A percentile compares a stretch with the other conserved stretches of the same genome.
These are phyloP conservation scores for Parnassius orleans DNA, from an alignment of 2,888 invertebrate species.

Conservation along the genomic window DNA sequence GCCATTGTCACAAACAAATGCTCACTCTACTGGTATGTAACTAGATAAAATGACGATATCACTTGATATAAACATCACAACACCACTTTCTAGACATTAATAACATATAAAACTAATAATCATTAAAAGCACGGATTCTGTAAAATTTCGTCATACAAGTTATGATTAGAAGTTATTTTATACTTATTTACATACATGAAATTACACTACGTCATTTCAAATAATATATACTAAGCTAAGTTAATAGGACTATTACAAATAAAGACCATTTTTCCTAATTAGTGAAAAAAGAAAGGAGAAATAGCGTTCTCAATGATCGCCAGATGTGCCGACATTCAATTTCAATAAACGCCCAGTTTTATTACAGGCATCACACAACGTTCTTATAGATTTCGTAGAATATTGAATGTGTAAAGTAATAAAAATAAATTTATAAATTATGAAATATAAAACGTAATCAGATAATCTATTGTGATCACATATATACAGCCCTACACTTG, in stretches of 20 bases:
- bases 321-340: conserved; percentile 60
- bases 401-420: conserved; percentile 36
- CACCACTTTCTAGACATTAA: conserved; percentile 31
- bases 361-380: conserved; percentile 30
- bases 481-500: conserved; percentile 59
- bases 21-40: conserved; percentile 52
- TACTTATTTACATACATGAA: no score
- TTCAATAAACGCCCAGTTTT: conserved; percentile 49
- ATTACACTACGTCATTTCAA: no score
- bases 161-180: neutral
- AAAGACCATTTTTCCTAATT: conserved; percentile 36
- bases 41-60: conserved; percentile 46
- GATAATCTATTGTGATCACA: conserved; percentile 59
- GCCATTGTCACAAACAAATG: conserved; percentile 80
- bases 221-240: neutral
- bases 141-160: neutral
- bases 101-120: conserved; percentile 33
- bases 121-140: conserved; percentile 34
- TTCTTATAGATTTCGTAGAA: conserved; percentile 26
- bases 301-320: conserved; percentile 40
- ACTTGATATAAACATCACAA: conserved; percentile 69
- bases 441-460: conserved; percentile 48
- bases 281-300: conserved; percentile 49
- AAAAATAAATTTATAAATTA: conserved; percentile 39
- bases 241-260: neutral